Base-by-base conservation (phyloP, 2,113 vertebrate species). In the Clarias macrocephalus region DNA sequence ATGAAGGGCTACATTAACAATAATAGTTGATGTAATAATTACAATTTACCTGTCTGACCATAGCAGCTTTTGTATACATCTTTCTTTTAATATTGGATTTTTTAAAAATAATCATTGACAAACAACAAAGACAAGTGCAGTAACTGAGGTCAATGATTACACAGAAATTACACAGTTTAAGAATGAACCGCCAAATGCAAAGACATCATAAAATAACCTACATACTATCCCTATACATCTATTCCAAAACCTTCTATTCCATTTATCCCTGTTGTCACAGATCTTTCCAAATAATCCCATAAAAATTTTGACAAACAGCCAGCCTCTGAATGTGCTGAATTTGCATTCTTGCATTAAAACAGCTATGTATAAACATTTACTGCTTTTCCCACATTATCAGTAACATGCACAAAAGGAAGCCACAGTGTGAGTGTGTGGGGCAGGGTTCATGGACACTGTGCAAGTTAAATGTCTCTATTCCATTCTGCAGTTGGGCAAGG, bases 81-180 rank as follows among this genome's bases (percentile, higher is more conserved):
- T 82, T 37, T 82, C 48, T 30, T 25, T 56, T 15, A 21, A 63
- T 85, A 3, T 48, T 48, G 56, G 12, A 33, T 72, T 28, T 33
- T 48, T 81, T 48, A 54, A 33, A 37, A 37, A 37, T 66, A 13
- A 81, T 87, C 23, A 59, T 86, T 59, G 3, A 87, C 66, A 62
- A 59, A 85, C 92, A 93, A 93, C 59, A 89, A 84, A 87, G 18
- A 86, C 77, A 95, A 96, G 95, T 97, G 96, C 95, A 96, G 95
- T 95, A 95, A 96, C 94, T 92, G 95, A 98, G 95, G 95, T 96
- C 94, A 95, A 95, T 95, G 93, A 94, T 94, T 73, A 83, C 66
- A 83, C 62, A 77, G 57, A 79, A 95, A 91, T 92, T 95, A 95
- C 95, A 95, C 95, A 94, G 94, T 94, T 94, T 94, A 94, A 93